Evolutionary conservation across 2,888 invertebrate species (phyloP).

Genomic region (Acrocera orbiculus): DNA sequence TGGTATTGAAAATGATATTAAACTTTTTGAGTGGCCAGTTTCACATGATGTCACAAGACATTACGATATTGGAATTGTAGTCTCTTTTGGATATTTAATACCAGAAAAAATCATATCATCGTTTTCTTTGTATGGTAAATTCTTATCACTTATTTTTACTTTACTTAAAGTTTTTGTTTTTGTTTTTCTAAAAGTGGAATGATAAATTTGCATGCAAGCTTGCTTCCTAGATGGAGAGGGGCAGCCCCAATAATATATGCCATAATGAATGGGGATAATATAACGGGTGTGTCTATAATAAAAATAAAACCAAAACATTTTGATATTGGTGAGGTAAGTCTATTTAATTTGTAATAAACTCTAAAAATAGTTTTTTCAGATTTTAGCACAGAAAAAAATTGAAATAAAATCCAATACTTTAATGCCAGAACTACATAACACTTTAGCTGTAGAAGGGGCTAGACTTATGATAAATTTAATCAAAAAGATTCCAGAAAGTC

Average conservation of each 20-base stretch:
- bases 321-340: constrained; percentile 49
- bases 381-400: constrained; percentile 37
- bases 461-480: constrained; percentile 45
- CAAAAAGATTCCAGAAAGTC: constrained; percentile 37
- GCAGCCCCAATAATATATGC: constrained; percentile 82
- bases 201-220: constrained; percentile 83
- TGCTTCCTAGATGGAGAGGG: constrained; percentile 83
- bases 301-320: constrained; percentile 64
- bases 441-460: constrained; percentile 51
- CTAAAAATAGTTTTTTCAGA: constrained; percentile 15
- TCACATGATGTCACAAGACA: constrained; percentile 23
- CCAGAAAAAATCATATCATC: constrained; percentile 52
- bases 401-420: constrained; percentile 38
- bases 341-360: neutral
- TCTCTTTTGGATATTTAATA: constrained; percentile 86
- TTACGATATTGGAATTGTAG: constrained; percentile 77
- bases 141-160: neutral
- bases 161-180: neutral
- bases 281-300: constrained; percentile 78
- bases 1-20: constrained; percentile 37
- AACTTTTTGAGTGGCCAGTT: constrained; percentile 51
- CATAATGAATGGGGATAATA: constrained; percentile 60
- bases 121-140: constrained; percentile 58
- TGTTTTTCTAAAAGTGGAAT: constrained; percentile 47
- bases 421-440: constrained; percentile 44